These are phyloP conservation scores for Buceros bicornis DNA, from an alignment of 2,797 vertebrate genomes.

Conservation along the genomic window DNA sequence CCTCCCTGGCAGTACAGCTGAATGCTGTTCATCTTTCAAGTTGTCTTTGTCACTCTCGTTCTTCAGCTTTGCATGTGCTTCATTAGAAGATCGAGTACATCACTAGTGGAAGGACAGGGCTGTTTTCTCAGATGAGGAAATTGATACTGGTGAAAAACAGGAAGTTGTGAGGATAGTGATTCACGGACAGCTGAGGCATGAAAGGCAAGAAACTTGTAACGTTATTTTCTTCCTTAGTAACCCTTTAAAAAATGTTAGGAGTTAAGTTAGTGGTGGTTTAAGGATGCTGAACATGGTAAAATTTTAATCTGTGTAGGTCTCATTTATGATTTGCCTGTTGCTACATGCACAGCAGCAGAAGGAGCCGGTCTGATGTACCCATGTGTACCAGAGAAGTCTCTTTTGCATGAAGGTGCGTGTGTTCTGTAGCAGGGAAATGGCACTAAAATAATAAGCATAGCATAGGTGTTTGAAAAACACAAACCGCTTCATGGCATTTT, in stretches of 20 bases:
- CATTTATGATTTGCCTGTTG: neutral
- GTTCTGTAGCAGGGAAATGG: neutral
- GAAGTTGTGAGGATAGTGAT: neutral
- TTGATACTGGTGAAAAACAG: neutral
- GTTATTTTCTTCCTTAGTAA: neutral
- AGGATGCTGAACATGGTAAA: neutral
- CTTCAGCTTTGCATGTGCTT: conserved; percentile 23
- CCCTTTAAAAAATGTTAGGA: neutral
- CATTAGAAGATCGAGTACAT: conserved; percentile 26
- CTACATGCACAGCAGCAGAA: neutral
- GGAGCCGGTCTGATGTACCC: neutral
- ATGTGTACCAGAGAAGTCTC: neutral
- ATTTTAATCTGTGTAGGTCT: neutral
- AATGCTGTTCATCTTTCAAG: conserved; percentile 63
- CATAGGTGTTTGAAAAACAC: neutral
- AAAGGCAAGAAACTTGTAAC: neutral
- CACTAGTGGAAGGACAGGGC: neutral
- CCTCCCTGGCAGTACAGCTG: conserved; percentile 36
- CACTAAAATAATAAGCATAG: fast-evolving
- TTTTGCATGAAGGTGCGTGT: neutral
- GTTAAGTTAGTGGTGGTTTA: neutral
- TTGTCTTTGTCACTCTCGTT: conserved; percentile 40
- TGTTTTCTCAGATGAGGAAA: neutral
- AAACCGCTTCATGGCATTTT: neutral
- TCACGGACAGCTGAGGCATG: neutral